A percentile compares a stretch with the other conserved stretches of the same genome.
Evolutionary conservation across 2,113 vertebrate genomes (phyloP).

Genomic region (Laticauda laticaudata): DNA sequence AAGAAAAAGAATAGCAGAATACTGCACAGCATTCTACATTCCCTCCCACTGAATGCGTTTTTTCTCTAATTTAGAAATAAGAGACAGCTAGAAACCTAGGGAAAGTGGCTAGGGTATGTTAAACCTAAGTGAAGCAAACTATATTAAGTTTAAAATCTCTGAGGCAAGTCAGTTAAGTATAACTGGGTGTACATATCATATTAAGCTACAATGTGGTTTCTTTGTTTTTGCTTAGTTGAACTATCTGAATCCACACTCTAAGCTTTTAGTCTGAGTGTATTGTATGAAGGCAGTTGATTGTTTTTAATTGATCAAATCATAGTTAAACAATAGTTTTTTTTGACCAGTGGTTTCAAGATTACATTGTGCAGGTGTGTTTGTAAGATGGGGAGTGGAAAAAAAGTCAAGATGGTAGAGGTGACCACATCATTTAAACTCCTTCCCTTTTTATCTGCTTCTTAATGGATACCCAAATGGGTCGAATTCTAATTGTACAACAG

Average conservation of each 20-base stretch:
- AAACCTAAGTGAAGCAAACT: background rate
- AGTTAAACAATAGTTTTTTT: background rate
- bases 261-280: background rate
- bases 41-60: background rate
- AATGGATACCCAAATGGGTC: background rate
- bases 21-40: background rate
- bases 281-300: background rate
- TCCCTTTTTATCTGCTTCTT: background rate
- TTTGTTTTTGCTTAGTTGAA: background rate
- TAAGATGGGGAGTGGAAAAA: background rate
- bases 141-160: background rate
- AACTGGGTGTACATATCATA: background rate
- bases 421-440: background rate
- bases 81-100: background rate
- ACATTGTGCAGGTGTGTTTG: background rate
- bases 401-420: background rate
- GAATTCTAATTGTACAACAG: background rate
- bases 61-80: background rate
- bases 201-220: background rate
- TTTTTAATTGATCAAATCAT: background rate
- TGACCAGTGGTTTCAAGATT: background rate
- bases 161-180: background rate
- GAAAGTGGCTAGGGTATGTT: background rate
- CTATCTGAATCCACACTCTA: background rate
- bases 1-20: background rate